Evolutionary conservation across 2,888 invertebrate genomes (phyloP).

Genomic region (Nymphalis polychloros): DNA sequence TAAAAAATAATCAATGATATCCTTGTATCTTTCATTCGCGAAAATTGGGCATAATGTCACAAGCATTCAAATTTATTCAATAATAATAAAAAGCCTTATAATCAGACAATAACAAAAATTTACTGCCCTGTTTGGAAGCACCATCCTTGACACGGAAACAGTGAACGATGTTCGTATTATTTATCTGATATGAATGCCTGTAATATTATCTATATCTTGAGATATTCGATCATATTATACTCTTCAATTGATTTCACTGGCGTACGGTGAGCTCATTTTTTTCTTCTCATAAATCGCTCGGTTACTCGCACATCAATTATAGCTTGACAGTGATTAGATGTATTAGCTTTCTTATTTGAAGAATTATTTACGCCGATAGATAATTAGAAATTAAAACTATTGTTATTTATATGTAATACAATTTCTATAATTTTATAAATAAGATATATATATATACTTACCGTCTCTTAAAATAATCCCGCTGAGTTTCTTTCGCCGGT

Average conservation of each 20-base stretch:
- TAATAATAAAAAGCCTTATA: constrained; percentile 23
- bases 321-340: constrained; percentile 13
- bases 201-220: constrained; percentile 17
- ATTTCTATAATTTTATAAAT: no score
- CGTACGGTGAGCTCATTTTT: constrained; percentile 4
- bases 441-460: no score
- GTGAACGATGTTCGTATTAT: constrained; percentile 32
- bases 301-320: constrained; percentile 1
- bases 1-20: neutral
- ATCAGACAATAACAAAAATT: constrained; percentile 30
- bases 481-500: no score
- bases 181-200: constrained; percentile 11
- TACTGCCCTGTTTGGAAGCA: constrained; percentile 25
- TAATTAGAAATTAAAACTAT: neutral
- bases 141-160: constrained; percentile 39
- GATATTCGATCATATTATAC: neutral
- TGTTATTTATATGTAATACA: neutral
- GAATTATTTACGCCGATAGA: neutral
- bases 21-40: neutral
- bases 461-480: no score
- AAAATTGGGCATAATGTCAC: neutral
- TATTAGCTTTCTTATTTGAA: constrained; percentile 13
- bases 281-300: constrained; percentile 2
- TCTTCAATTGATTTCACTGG: constrained; percentile 13
- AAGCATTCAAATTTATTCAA: constrained; percentile 13